Percentiles rank a stretch among this genome's conserved stretches.
These are phyloP conservation scores for Diorhabda elongata DNA, from an alignment of 1,140 invertebrate genomes.

Conservation along the genomic window DNA sequence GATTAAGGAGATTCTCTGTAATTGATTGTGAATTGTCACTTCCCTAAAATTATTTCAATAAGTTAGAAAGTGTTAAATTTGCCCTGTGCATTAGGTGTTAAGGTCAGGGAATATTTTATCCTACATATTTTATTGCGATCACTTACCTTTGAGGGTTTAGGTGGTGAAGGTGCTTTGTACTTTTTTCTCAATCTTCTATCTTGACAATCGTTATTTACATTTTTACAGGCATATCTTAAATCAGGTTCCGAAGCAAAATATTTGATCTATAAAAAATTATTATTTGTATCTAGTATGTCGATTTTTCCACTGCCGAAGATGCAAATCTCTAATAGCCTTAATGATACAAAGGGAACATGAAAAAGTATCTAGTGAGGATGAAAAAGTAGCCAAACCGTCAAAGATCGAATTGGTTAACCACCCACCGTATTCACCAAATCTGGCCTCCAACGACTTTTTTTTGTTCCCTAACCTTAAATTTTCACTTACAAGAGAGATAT, in stretches of 20 bases:
- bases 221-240: slow-evolving; percentile 44
- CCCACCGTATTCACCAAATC: too few relatives aligned
- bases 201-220: slow-evolving; percentile 31
- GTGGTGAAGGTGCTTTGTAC: slow-evolving; percentile 60
- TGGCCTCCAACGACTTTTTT: too few relatives aligned
- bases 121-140: neutral
- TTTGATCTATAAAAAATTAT: slow-evolving; percentile 42
- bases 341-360: neutral
- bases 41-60: neutral
- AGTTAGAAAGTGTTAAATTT: neutral
- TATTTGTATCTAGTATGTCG: neutral
- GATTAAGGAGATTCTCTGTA: neutral
- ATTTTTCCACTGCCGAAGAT: neutral
- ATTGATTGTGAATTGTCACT: neutral
- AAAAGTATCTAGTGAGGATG: neutral
- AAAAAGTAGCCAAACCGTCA: neutral
- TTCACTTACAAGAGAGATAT: too few relatives aligned
- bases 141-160: slow-evolving; percentile 35
- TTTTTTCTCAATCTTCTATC: slow-evolving; percentile 58
- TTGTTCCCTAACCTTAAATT: too few relatives aligned
- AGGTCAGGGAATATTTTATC: too few relatives aligned
- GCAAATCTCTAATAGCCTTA: neutral
- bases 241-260: slow-evolving; percentile 72
- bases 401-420: neutral
- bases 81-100: too few relatives aligned